Base-by-base conservation (phyloP, 2,888 invertebrate species). In the Himalopsyche anomala region DNA sequence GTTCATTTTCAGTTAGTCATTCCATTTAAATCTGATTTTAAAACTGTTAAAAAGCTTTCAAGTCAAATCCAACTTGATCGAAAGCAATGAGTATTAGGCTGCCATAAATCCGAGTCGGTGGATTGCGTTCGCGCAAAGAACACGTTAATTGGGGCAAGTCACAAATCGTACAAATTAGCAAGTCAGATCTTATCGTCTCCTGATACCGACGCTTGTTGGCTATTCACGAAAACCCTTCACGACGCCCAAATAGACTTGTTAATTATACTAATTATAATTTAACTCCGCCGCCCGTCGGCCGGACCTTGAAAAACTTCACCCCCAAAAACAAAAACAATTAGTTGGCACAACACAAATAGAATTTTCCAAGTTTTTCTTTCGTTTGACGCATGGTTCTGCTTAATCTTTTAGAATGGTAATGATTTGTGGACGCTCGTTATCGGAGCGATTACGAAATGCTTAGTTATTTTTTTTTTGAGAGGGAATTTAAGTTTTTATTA, bases 171-270 rank as follows among this genome's bases (percentile, higher is more conserved):
- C 74, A 38, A 74, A 74, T 74, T 74, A 74, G 36, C 74, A 74
- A 74, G 74, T 74, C 74, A 38, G 74, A 74, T 74, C 74, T 74
- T 74, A 74, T 74, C 74, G 74, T 74, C 74, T 36, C 36, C 36
- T 38, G 74, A 74, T 74, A 74, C 74, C 74, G 74, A 38, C 74
- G 74, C 74, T 74, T 74, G 74, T 38, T 74, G 74, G 36, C 38
- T 28, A 36, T 36, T 74, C 74, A 74, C 74, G 38, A 74, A 74
- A 15, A 62, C 62, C 69, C 74, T 6, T 74, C 74, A 74, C 12
- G 74, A 74, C 74, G 19, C 74, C 51, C 74, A 74, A 74, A 74
- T 74, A 74, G 74, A 74, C 74, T 74, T 74, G 74, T 74, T 74
- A 74, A 74, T 74, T 74, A 74, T 36, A 74, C 74, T 74, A 74